Conservation (phyloP, 2,113 vertebrate species). For the Calonectris borealis region DNA sequence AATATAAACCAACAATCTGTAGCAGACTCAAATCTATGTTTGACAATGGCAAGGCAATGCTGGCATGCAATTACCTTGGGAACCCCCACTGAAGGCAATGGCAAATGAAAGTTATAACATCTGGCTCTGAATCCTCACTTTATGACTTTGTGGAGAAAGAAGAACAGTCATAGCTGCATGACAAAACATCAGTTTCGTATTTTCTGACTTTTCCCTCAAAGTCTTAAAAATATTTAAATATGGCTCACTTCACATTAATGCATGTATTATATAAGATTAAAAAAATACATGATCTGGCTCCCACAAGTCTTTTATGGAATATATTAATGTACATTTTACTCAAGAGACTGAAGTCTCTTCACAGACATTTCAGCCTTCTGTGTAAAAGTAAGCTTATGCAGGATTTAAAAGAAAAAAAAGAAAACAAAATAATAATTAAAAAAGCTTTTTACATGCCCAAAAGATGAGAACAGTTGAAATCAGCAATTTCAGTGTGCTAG, state of each 20-base stretch:
- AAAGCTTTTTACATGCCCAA: background rate
- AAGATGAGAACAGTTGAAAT: background rate
- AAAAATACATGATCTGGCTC: background rate
- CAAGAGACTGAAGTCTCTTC: background rate
- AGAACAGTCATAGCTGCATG: background rate
- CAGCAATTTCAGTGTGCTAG: background rate
- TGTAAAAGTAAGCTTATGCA: background rate
- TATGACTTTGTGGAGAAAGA: background rate
- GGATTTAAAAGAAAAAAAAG: background rate
- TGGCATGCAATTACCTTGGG: background rate
- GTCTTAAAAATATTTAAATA: background rate
- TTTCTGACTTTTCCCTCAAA: background rate
- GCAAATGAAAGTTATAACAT: constrained; percentile 1
- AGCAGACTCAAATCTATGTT: background rate
- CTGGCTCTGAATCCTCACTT: background rate
- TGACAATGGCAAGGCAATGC: background rate
- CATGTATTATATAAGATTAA: background rate
- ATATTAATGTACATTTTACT: background rate
- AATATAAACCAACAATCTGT: background rate
- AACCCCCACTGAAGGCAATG: background rate
- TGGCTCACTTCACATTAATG: background rate
- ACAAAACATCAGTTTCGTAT: background rate
- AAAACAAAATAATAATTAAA: background rate
- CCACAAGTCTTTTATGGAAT: background rate
- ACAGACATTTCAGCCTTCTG: background rate